Conservation (phyloP, 1,140 invertebrate species). For the Halesus radiatus region DNA sequence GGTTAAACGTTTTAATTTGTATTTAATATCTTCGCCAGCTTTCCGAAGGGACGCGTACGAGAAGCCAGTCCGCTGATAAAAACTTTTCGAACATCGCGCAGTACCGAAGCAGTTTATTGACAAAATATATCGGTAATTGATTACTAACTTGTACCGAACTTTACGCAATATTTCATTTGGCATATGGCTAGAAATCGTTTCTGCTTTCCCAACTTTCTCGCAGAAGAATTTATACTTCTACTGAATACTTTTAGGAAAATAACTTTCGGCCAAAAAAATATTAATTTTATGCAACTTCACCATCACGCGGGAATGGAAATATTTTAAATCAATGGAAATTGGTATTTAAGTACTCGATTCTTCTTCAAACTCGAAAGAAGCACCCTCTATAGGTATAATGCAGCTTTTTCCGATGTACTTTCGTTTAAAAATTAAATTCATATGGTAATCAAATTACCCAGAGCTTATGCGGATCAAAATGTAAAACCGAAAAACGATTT, state of each 20-base stretch:
- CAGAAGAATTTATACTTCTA: slow-evolving; percentile 24
- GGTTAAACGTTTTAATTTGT: too few species aligned
- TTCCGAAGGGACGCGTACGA: background rate
- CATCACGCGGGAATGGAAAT: too few species aligned
- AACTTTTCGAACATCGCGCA: background rate
- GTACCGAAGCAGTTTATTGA: slow-evolving; percentile 23
- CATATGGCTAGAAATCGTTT: slow-evolving; percentile 41
- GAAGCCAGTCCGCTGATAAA: background rate
- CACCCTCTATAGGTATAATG: too few species aligned
- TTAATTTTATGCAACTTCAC: background rate
- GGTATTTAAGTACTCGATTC: too few species aligned
- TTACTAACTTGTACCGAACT: slow-evolving; percentile 36
- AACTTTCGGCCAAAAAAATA: background rate
- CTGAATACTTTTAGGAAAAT: background rate
- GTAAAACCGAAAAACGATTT: too few species aligned
- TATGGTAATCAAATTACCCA: too few species aligned
- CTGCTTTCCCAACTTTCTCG: slow-evolving; percentile 22
- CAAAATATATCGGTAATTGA: slow-evolving; percentile 45
- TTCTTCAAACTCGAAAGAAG: too few species aligned
- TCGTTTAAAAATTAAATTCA: too few species aligned
- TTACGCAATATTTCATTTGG: slow-evolving; percentile 41
- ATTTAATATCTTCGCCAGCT: too few species aligned
- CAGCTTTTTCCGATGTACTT: too few species aligned
- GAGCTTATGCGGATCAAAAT: too few species aligned
- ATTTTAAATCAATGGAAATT: too few species aligned